Evolutionary conservation across 2,113 vertebrate genomes (phyloP), one percentile per base, ranked within the genome.

Genomic region (Scolopax mira): DNA sequence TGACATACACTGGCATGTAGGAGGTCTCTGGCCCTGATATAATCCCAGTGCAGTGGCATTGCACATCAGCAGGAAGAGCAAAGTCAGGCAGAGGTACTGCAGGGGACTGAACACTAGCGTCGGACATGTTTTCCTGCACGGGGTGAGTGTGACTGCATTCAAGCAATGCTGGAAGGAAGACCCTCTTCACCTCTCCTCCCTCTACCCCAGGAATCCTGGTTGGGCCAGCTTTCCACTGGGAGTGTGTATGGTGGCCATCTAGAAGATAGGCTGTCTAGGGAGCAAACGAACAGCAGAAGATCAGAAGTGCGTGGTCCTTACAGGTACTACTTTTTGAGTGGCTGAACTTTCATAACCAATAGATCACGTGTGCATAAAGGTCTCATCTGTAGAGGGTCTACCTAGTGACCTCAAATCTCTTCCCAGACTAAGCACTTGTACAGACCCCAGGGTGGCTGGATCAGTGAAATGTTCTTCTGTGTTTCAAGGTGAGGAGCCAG

Each of bases 281-380:
- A 57, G 21, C 33, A 41, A 25, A 49, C 23, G 41, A 66, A 37
- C 23, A 54, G 39, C 39, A 44, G 51, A 6, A 42, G 35, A n/a
- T 18, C n/a, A 37, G 57, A 28, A 41, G 31, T 8, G 18, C 22
- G 6, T 15, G n/a, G 19, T 18, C 21, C 31, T 65, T 18, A 18
- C 12, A 31, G 33, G 23, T 11, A 15, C 17, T 15, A 1, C 31
- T n/a, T 49, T 35, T 3, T 51, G 48, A 66, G 42, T 11, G 0
- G 0, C 14, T 70, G 41, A 67, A 51, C 30, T 46, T 61, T 31
- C 23, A 3, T 22, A 30, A 44, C 33, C 33, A 31, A 13, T 15
- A 58, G 21, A 37, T 4, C 52, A 2, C 7, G 31, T n/a, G 54
- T 78, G n/a, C 17, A 18, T 13, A 18, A 46, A 80, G 8, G 13